Conservation (phyloP, 2,797 vertebrate species). For the Rhinatrema bivittatum region DNA sequence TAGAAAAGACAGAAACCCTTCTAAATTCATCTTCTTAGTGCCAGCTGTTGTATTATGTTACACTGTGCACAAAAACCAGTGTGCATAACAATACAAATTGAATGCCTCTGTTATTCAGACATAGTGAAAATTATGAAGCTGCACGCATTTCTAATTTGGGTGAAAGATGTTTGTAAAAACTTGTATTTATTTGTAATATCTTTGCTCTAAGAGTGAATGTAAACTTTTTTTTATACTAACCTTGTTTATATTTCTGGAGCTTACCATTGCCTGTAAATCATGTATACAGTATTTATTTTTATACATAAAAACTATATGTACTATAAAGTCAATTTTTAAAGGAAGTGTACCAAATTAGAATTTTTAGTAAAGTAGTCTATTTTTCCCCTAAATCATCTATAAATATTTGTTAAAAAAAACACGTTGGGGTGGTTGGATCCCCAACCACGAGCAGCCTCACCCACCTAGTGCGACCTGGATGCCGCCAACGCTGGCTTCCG, state of each 20-base stretch:
- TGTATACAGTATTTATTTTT: slow-evolving; percentile 74
- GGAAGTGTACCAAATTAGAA: too few relatives aligned
- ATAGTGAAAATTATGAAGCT: background rate
- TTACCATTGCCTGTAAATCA: slow-evolving; percentile 20
- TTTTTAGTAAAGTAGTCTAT: too few relatives aligned
- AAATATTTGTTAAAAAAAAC: too few relatives aligned
- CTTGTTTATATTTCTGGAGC: background rate
- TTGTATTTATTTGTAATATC: background rate
- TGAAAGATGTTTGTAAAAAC: background rate
- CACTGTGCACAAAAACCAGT: background rate
- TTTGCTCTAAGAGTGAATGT: background rate
- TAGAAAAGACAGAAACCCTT: background rate
- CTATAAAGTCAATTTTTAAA: too few relatives aligned
- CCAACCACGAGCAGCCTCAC: too few relatives aligned
- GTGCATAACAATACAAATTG: background rate
- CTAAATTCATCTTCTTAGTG: background rate
- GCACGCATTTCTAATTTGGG: background rate
- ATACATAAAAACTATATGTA: slow-evolving; percentile 31
- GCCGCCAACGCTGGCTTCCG: too few relatives aligned
- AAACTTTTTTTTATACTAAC: background rate
- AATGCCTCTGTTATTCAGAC: background rate
- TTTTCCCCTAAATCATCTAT: too few relatives aligned
- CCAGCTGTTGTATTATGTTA: too few relatives aligned
- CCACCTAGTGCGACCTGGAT: too few relatives aligned
- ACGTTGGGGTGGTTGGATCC: too few relatives aligned